A percentile compares a stretch with the other conserved stretches of the same genome.
These are phyloP conservation scores for Ceratina calcarata DNA, from an alignment of 1,140 invertebrate genomes.

Conservation along the genomic window DNA sequence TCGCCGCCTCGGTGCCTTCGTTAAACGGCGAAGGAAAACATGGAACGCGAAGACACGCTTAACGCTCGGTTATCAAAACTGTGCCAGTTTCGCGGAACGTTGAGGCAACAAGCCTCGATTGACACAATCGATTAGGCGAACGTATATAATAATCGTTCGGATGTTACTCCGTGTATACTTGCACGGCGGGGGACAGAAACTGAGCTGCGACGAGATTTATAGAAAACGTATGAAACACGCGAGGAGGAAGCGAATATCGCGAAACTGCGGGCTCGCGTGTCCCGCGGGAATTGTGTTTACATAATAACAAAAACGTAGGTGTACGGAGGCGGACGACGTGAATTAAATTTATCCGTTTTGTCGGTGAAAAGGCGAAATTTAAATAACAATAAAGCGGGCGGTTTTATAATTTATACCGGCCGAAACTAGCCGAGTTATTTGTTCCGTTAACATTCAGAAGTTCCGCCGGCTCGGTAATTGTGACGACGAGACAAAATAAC, in stretches of 20 bases:
- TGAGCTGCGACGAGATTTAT: not conserved
- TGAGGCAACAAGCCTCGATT: too few species aligned
- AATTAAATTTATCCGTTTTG: conserved; percentile 27
- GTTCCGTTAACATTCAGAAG: conserved; percentile 22
- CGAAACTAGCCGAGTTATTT: conserved; percentile 32
- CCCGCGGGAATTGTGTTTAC: conserved; percentile 2
- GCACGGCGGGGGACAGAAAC: too few species aligned
- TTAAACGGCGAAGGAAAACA: not conserved
- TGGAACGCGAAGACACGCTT: not conserved
- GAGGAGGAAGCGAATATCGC: not conserved
- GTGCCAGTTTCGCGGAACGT: too few species aligned
- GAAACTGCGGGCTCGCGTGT: not conserved
- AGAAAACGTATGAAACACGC: not conserved
- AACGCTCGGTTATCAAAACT: not conserved
- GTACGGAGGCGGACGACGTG: not conserved
- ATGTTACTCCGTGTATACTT: too few species aligned
- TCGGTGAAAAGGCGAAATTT: conserved; percentile 27
- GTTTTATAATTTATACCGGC: conserved; percentile 39
- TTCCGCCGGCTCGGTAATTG: conserved; percentile 30
- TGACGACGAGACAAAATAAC: conserved; percentile 16
- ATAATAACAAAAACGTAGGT: not conserved
- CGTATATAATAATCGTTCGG: too few species aligned
- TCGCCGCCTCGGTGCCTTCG: not conserved
- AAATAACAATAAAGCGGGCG: conserved; percentile 33
- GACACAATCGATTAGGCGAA: too few species aligned